Conservation (phyloP, 2,888 invertebrate species). For the Scaptomyza polygonia region DNA sequence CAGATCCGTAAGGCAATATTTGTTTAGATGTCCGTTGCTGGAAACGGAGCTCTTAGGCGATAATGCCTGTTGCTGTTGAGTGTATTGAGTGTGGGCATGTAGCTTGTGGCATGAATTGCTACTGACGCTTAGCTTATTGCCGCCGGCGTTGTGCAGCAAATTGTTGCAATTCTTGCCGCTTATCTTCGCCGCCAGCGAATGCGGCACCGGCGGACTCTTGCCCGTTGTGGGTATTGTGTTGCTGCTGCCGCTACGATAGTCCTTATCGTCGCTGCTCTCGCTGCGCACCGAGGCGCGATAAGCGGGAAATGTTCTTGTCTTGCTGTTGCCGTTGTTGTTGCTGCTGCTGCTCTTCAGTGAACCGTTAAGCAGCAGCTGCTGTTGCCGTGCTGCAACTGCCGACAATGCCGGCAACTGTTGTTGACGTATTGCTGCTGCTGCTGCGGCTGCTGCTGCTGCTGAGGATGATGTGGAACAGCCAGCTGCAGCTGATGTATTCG, state of each 20-base stretch:
- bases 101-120: constrained; percentile 79
- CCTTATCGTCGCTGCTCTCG: constrained; percentile 81
- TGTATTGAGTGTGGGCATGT: constrained; percentile 54
- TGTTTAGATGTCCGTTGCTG: constrained; percentile 83
- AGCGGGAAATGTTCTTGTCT: constrained; percentile 81
- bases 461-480: constrained; percentile 55
- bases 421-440: constrained; percentile 51
- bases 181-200: constrained; percentile 81
- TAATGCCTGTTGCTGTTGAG: constrained; percentile 57
- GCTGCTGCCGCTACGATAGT: constrained; percentile 59
- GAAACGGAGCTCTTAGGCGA: constrained; percentile 82
- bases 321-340: constrained; percentile 24
- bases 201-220: constrained; percentile 76
- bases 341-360: constrained; percentile 68
- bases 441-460: constrained; percentile 41
- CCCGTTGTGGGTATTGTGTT: constrained; percentile 75
- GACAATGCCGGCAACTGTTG: constrained; percentile 74
- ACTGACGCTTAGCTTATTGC: constrained; percentile 78
- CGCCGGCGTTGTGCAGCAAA: constrained; percentile 77
- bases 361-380: constrained; percentile 81
- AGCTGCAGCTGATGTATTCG: constrained; percentile 47
- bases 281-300: constrained; percentile 83
- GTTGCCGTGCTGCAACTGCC: constrained; percentile 72
- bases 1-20: constrained; percentile 83
- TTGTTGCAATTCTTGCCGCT: constrained; percentile 83